A percentile compares a stretch with the other conserved stretches of the same genome.
These are phyloP conservation scores for Gambusia affinis DNA, from an alignment of 2,113 vertebrate species.

Conservation along the genomic window DNA sequence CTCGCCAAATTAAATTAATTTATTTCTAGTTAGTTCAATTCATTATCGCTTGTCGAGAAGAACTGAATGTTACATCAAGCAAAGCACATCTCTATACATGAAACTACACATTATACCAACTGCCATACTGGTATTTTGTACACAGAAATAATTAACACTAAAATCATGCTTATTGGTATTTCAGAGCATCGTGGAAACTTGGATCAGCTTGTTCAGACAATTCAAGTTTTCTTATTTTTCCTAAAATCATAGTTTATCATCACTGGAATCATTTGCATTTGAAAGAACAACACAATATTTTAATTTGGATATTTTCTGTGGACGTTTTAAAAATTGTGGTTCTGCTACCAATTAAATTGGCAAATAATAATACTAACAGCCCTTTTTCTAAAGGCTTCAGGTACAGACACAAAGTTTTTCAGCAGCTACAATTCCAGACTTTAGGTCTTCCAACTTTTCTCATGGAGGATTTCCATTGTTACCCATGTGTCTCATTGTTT, in stretches of 20 bases:
- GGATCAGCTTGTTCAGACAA: too few species aligned
- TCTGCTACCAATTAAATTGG: neutral
- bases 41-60: too few species aligned
- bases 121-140: too few species aligned
- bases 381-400: neutral
- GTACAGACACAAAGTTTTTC: neutral
- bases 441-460: neutral
- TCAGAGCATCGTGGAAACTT: neutral
- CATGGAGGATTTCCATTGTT: neutral
- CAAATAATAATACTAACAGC: neutral
- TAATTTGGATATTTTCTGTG: neutral
- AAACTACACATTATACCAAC: too few species aligned
- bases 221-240: neutral
- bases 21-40: too few species aligned
- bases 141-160: too few species aligned
- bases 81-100: too few species aligned
- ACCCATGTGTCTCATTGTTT: neutral
- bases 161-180: neutral
- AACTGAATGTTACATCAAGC: too few species aligned
- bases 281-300: neutral
- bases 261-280: neutral
- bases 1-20: too few species aligned
- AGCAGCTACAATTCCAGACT: neutral
- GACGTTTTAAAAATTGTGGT: neutral
- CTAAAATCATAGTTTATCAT: neutral